Percentiles rank a stretch among this genome's conserved stretches.
Conservation (phyloP, 30 jellyfish, hydroid and myxozoan genomes). For the Catostylus mosaicus region DNA sequence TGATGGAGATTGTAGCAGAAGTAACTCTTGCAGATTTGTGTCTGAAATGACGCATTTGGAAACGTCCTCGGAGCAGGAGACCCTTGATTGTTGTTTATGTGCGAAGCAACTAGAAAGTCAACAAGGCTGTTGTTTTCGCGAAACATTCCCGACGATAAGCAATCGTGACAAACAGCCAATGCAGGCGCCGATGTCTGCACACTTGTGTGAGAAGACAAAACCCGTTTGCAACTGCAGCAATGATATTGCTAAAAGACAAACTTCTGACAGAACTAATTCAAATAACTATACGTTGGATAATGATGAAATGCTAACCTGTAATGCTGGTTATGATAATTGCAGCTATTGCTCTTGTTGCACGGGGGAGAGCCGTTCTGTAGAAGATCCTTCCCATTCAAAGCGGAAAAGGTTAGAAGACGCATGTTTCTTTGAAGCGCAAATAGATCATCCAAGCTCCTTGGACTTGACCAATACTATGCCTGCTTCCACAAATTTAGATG, state of each 20-base stretch:
- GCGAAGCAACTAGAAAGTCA: not conserved
- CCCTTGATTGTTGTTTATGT: not conserved
- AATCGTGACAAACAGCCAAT: not conserved
- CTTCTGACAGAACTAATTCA: not conserved
- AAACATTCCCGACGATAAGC: not conserved
- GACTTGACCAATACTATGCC: not conserved
- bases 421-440: not conserved
- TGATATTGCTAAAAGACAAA: not conserved
- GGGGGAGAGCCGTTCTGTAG: not conserved
- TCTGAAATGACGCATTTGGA: not conserved
- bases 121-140: not conserved
- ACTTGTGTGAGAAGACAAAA: conserved; percentile 5
- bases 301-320: not conserved
- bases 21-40: not conserved
- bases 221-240: not conserved
- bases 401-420: conserved; percentile 1
- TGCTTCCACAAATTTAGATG: not conserved
- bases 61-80: not conserved
- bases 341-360: not conserved
- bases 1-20: not conserved
- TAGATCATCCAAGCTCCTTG: not conserved
- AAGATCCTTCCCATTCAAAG: not conserved
- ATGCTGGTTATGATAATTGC: not conserved
- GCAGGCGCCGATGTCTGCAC: not conserved
- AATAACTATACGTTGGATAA: not conserved